Base-by-base conservation (phyloP, 1,140 invertebrate genomes). In the Copidosoma floridanum region DNA sequence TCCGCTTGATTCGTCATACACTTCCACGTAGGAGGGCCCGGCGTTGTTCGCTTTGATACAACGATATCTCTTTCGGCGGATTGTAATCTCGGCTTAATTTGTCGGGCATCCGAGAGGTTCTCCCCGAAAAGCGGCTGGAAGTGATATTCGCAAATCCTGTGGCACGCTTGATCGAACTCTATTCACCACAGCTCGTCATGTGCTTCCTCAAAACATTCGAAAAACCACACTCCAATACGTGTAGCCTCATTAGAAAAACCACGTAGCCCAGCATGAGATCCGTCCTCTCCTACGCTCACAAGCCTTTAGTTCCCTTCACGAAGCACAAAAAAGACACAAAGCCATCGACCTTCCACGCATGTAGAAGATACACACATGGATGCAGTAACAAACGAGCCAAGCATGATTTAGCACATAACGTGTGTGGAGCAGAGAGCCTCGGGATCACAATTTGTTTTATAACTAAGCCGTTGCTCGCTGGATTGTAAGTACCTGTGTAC, bases 381-480 rank as follows among this genome's bases (percentile, higher is more conserved):
- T 14, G 37, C n/a, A 27, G 65, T 76, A 76, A 78, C 76, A 79
- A 81, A 81, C 72, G 79, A 81, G 71, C 73, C 63, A 55, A 62
- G 65, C 66, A 79, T 81, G 79, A 81, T 81, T 80, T 78, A 75
- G 79, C 79, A 78, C 70, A 80, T 81, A 73, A 50, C 66, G 53
- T 43, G 24, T 40, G 61, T 59, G 52, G n/a, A 11, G 59, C n/a
- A n/a, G n/a, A n/a, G n/a, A n/a, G n/a, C n/a, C n/a, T n/a, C n/a
- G n/a, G n/a, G n/a, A n/a, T n/a, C n/a, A n/a, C n/a, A n/a, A n/a
- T 79, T 79, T 79, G 78, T 81, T 81, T 81, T 77, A 79, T 77
- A 78, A 79, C 79, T 79, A 77, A 79, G 78, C 73, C 72, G 76
- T 80, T 80, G 75, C 69, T 67, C 65, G 68, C 41, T 56, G 60